Evolutionary conservation across 2,113 vertebrate species (phyloP).

Genomic region (Ptilonorhynchus violaceus): DNA sequence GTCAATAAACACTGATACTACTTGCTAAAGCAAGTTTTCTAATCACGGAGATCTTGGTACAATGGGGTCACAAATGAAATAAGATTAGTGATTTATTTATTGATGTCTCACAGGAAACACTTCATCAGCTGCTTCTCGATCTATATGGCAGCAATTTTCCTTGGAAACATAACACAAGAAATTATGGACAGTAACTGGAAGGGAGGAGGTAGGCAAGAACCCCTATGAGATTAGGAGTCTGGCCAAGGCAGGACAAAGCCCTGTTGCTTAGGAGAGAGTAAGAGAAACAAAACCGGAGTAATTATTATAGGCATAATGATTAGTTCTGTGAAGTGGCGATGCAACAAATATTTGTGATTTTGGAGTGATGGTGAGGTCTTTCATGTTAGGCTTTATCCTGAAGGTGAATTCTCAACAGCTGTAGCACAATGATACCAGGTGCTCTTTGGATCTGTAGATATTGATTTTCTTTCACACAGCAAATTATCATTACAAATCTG

Average conservation of each 20-base stretch:
- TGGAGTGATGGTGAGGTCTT: neutral
- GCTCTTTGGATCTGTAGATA: neutral
- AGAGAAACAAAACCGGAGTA: neutral
- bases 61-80: neutral
- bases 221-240: neutral
- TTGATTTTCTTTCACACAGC: neutral
- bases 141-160: neutral
- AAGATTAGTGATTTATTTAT: neutral
- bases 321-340: neutral
- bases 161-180: neutral
- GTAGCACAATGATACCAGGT: neutral
- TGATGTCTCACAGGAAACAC: neutral
- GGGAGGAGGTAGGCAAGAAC: neutral
- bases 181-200: neutral
- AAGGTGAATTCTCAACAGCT: slow-evolving; percentile 25
- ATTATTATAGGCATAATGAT: neutral
- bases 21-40: neutral
- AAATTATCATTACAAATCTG: neutral
- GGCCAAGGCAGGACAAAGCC: neutral
- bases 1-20: neutral
- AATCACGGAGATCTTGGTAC: neutral
- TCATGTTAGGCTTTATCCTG: slow-evolving; percentile 7
- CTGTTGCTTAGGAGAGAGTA: neutral
- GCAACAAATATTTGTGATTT: neutral
- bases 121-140: neutral